Evolutionary conservation across 2,888 invertebrate species (phyloP).

Genomic region (Rhimphoctona megacephalus): DNA sequence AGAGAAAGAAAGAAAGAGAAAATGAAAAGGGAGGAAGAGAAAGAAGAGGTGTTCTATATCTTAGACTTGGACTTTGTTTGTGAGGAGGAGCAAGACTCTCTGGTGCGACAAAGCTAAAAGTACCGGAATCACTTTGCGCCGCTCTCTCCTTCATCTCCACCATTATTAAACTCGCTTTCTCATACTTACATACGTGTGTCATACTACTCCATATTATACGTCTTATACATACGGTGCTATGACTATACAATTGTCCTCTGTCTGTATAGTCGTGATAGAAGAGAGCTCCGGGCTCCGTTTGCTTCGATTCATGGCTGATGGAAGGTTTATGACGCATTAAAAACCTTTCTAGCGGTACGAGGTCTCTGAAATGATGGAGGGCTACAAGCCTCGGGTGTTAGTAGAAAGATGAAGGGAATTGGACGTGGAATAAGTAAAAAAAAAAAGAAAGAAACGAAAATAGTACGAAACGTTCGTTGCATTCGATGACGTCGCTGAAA

Average conservation of each 20-base stretch:
- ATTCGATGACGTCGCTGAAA: conserved; percentile 31
- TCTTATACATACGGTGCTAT: conserved; percentile 18
- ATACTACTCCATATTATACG: conserved; percentile 22
- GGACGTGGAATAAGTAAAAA: conserved; percentile 13
- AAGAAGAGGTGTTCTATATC: conserved; percentile 38
- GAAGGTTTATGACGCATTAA: conserved; percentile 70
- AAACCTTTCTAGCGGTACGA: conserved; percentile 66
- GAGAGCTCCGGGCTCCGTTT: conserved; percentile 42
- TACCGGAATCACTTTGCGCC: conserved; percentile 67
- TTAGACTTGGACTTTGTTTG: conserved; percentile 34
- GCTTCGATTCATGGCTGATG: conserved; percentile 68
- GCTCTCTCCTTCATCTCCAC: conserved; percentile 56
- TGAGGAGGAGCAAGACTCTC: conserved; percentile 52
- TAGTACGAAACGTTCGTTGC: conserved; percentile 27
- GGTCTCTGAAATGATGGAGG: conserved; percentile 55
- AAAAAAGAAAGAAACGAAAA: conserved; percentile 29
- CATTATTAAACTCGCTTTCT: conserved; percentile 46
- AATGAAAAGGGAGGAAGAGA: conserved; percentile 8
- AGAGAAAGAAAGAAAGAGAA: not conserved
- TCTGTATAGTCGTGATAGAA: conserved; percentile 56
- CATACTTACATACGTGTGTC: conserved; percentile 35
- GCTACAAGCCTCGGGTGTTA: conserved; percentile 36
- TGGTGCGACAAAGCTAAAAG: conserved; percentile 62
- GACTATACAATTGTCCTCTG: conserved; percentile 54
- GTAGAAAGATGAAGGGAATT: conserved; percentile 52